A percentile compares a stretch with the other conserved stretches of the same genome.
These are phyloP conservation scores for Zaprionus kolodkinae DNA, from an alignment of 1,140 invertebrate species.

Conservation along the genomic window DNA sequence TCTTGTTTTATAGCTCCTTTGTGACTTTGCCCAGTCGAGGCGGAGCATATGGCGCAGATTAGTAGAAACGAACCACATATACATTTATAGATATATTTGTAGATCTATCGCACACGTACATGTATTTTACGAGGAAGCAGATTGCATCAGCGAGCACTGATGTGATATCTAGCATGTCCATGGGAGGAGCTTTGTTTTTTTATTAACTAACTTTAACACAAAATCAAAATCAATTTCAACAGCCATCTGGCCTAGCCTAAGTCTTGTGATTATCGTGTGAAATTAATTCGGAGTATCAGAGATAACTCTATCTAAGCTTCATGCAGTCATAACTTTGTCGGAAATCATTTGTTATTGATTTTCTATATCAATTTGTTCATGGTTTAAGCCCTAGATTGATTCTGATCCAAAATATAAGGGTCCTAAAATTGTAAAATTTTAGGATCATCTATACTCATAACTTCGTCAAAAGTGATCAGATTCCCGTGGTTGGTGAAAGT, in stretches of 20 bases:
- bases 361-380: no score
- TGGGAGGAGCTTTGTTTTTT: constrained; percentile 50
- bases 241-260: neutral
- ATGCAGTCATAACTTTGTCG: no score
- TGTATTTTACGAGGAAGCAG: constrained; percentile 47
- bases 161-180: constrained; percentile 40
- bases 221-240: constrained; percentile 30
- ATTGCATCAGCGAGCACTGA: constrained; percentile 44
- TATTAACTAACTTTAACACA: constrained; percentile 37
- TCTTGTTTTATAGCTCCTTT: constrained; percentile 69
- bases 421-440: no score
- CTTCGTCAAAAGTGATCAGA: no score
- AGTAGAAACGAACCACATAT: constrained; percentile 67
- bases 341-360: no score
- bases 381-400: no score
- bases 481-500: no score
- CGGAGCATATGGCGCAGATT: constrained; percentile 71
- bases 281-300: no score
- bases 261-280: neutral
- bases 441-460: no score
- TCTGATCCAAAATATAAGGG: no score
- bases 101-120: neutral
- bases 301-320: no score
- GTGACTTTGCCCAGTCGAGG: constrained; percentile 55
- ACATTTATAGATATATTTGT: no score